Percentiles rank a stretch among this genome's conserved stretches.
phyloP scores from a whole-genome alignment of 2,113 vertebrate species.

The Hippocampus guttulatus region DNA sequence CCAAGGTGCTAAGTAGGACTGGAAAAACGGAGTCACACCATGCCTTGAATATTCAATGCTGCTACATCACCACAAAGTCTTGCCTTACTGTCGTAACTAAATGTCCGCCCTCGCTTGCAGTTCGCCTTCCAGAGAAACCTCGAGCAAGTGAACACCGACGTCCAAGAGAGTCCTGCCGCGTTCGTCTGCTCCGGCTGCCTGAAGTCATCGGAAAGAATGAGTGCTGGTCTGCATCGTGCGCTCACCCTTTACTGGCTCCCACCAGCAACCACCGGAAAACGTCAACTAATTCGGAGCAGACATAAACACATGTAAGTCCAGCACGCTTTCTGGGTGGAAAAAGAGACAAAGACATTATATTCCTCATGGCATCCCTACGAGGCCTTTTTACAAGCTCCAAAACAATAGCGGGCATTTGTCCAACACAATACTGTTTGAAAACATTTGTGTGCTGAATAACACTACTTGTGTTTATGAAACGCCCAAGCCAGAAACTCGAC shows the following conservation, averaged over 20 bases:
- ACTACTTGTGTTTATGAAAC: background rate
- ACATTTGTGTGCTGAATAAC: background rate
- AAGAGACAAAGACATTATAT: background rate
- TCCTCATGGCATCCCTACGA: background rate
- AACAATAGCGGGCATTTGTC: background rate
- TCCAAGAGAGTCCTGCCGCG: constrained; percentile 7
- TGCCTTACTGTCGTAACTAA: background rate
- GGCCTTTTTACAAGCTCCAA: background rate
- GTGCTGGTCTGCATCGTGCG: constrained; percentile 44
- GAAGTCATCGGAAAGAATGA: constrained; percentile 73
- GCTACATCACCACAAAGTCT: background rate
- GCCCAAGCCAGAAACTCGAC: background rate
- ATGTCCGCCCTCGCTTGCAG: background rate
- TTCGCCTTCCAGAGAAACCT: constrained; percentile 54
- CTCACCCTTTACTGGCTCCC: constrained; percentile 37
- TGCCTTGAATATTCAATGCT: background rate
- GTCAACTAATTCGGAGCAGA: background rate
- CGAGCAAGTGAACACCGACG: constrained; percentile 11
- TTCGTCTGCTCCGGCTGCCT: constrained; percentile 33
- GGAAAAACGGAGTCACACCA: background rate
- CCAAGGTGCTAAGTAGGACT: background rate
- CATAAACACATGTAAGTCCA: background rate
- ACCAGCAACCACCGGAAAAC: constrained; percentile 7
- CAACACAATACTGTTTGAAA: background rate
- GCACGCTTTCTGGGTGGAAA: background rate